Conservation (phyloP, 2,888 invertebrate species). For the Tiphia femorata region DNA sequence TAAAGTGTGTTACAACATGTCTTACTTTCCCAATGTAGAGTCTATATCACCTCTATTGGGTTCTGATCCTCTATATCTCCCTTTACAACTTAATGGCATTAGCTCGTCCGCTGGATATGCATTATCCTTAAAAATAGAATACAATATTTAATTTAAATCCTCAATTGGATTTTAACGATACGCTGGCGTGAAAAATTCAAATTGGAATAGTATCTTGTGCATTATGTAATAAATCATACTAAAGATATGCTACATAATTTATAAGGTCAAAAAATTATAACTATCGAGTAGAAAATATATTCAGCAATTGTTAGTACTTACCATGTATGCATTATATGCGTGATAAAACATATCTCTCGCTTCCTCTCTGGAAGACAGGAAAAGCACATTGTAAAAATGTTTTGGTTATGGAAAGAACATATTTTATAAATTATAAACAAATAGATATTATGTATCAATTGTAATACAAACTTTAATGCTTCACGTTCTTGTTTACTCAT, state of each 20-base stretch:
- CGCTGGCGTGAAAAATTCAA: too few relatives aligned
- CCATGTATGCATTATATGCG: slow-evolving; percentile 96
- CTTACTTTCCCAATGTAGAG: slow-evolving; percentile 97
- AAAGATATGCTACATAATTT: not conserved
- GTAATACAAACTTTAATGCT: slow-evolving; percentile 74
- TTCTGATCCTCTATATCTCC: slow-evolving; percentile 90
- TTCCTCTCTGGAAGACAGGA: slow-evolving; percentile 81
- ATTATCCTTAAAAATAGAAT: slow-evolving; percentile 73
- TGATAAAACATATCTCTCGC: slow-evolving; percentile 97
- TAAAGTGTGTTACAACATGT: slow-evolving; percentile 34
- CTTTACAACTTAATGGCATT: slow-evolving; percentile 96
- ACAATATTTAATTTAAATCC: not conserved
- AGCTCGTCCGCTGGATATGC: slow-evolving; percentile 99
- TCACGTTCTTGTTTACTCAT: slow-evolving; percentile 78
- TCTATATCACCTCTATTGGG: slow-evolving; percentile 96
- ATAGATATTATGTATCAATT: not conserved
- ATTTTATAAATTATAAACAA: not conserved
- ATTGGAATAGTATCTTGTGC: not conserved
- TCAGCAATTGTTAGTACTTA: slow-evolving; percentile 52
- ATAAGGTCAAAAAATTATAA: not conserved
- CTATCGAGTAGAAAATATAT: not conserved
- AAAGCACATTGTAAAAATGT: slow-evolving; percentile 1
- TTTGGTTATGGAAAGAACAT: not conserved
- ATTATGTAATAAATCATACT: not conserved
- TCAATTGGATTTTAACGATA: not conserved